Conservation (phyloP, 2,113 vertebrate species). For the Dinomys branickii region DNA sequence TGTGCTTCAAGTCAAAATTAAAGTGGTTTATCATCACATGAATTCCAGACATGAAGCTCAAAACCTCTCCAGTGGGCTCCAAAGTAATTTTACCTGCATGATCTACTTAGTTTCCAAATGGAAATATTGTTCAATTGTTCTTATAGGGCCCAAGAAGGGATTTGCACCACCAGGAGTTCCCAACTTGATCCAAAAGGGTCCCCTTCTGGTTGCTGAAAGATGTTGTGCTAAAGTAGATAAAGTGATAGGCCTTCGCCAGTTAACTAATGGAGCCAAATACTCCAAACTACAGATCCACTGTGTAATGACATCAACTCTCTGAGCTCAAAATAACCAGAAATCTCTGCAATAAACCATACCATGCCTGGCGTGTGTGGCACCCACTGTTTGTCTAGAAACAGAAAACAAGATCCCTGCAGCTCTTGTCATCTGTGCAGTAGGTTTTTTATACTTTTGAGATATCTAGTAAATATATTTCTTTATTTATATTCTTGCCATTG, state of each 20-base stretch:
- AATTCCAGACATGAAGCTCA: conserved; percentile 40
- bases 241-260: not conserved
- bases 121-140: not conserved
- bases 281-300: not conserved
- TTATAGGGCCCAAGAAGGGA: not conserved
- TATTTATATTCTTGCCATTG: not conserved
- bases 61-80: not conserved
- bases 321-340: not conserved
- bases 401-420: not conserved
- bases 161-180: not conserved
- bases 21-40: not conserved
- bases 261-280: not conserved
- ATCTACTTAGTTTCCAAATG: not conserved
- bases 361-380: not conserved
- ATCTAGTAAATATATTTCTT: conserved; percentile 18
- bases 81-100: not conserved
- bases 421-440: not conserved
- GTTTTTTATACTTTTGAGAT: not conserved
- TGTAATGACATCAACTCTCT: not conserved
- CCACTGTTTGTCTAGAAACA: not conserved
- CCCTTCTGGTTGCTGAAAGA: not conserved
- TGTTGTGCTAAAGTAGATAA: not conserved
- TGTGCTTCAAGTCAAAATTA: conserved; percentile 11
- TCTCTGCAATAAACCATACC: not conserved
- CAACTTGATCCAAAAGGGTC: not conserved